phyloP scores from a whole-genome alignment of 1,140 invertebrate species.

The Zeugodacus cucurbitae region DNA sequence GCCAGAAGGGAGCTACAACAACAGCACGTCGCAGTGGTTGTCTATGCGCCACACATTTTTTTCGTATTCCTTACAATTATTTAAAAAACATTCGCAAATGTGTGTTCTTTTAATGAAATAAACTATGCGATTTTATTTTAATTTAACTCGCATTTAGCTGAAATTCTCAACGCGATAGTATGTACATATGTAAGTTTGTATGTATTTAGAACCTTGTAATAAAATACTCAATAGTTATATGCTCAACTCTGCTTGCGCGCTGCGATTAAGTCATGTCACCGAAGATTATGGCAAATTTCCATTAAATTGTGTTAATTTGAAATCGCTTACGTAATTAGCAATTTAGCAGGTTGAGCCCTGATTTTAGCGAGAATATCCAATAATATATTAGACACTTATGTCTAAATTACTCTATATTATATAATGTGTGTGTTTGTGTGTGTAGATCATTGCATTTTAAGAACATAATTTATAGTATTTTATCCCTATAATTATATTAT shows the following conservation, averaged over 20 bases:
- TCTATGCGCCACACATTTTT: not conserved
- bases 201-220: not conserved
- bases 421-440: no score
- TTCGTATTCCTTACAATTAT: not conserved
- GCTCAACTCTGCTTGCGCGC: not conserved
- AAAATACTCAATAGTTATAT: no score
- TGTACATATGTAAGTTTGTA: not conserved
- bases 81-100: not conserved
- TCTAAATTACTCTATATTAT: no score
- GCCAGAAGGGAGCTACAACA: not conserved
- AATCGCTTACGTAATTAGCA: no score
- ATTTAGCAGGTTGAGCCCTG: no score
- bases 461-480: no score
- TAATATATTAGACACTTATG: no score
- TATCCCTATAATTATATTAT: no score
- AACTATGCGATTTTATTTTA: conserved; percentile 24
- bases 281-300: not conserved
- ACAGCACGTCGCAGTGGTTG: not conserved
- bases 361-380: no score
- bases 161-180: not conserved
- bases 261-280: not conserved
- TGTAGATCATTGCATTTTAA: no score
- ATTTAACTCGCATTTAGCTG: not conserved
- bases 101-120: conserved; percentile 5
- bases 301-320: not conserved